Evolutionary conservation across 2,888 invertebrate species (phyloP), one percentile per base, ranked within the genome.

Genomic region (Zaprionus lineosus): DNA sequence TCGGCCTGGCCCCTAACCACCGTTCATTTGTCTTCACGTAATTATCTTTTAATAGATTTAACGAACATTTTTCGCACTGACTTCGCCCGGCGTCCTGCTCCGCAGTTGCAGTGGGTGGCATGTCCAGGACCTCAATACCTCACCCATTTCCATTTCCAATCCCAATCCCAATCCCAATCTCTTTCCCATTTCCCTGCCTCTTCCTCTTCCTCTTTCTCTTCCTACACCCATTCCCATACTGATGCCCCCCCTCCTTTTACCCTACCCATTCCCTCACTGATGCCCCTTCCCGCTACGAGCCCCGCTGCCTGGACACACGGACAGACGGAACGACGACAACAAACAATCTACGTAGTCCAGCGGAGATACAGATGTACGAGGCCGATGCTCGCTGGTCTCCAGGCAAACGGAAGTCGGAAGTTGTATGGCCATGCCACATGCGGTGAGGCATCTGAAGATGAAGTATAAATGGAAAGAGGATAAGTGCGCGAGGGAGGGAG

Each of bases 1-100:
- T 29, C 11, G 4, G 29, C 11, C n/a, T 29, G 2, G 3, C 7
- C 1, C 7, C 5, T n/a, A n/a, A 14, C 51, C 51, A 44, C 56
- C 64, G 57, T 83, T 73, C 85, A 82, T 82, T 82, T 82, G 81
- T 82, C 81, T 82, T 82, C 81, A 82, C 84, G 84, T 82, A 82
- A 82, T 82, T 82, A 82, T 85, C 81, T 83, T 82, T 82, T 82
- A 82, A 82, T 82, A 85, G 81, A 82, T 82, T 82, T 82, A 85
- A 84, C 81, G 84, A 74, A 85, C 70, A 75, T 74, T 82, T 81
- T 85, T 82, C 84, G 79, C 84, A 74, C 81, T 68, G 81, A 67
- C 67, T 75, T 69, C 52, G 72, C 64, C 60, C 55, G n/a, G 63
- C 72, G 78, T 78, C 72, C 44, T 52, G 26, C 19, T 15, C 6